Base-by-base conservation (phyloP, 2,888 invertebrate species). In the Apamea monoglypha region DNA sequence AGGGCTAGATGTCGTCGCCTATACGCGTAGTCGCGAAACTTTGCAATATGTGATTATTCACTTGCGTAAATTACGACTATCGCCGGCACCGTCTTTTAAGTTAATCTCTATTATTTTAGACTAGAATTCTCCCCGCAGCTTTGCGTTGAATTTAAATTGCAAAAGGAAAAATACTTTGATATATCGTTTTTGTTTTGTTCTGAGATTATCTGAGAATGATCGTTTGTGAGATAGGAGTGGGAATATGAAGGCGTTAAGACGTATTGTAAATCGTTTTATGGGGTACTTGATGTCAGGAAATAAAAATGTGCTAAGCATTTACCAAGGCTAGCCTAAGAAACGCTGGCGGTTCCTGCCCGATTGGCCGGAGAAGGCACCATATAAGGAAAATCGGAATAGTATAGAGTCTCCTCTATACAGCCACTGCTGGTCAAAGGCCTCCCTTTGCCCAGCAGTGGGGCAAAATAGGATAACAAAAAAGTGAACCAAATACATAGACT, bases 11-110 rank as follows among this genome's bases (percentile, higher is more conserved):
- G 92, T 92, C 91, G 90, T 89, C 88, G 88, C 88, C 87, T 88
- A 82, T 88, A 89, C 87, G 87, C 90, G 88, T 86, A 87, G 85
- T 85, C 81, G 89, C 87, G 89, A 88, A 89, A 85, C 88, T 85
- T 83, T 83, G 86, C 86, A 82, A 86, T 88, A 91, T 91, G 91
- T 92, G 92, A 93, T 94, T 93, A 92, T 92, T 90, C 89, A 90
- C 90, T 89, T 86, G 90, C 89, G 92, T 92, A 93, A 93, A 93
- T 92, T 91, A 92, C 92, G 90, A 91, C 91, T 90, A 87, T 88
- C 89, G 86, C 85, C 80, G 85, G 85, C 85, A 86, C 83, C 77
- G 87, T 88, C 89, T 89, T 88, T 88, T 89, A 88, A 91, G 90
- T 92, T 93, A 87, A 87, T 88, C 85, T 89, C 78, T 83, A 87